These are phyloP conservation scores for Triplophysa rosa DNA, from an alignment of 2,113 vertebrate genomes.

Conservation along the genomic window DNA sequence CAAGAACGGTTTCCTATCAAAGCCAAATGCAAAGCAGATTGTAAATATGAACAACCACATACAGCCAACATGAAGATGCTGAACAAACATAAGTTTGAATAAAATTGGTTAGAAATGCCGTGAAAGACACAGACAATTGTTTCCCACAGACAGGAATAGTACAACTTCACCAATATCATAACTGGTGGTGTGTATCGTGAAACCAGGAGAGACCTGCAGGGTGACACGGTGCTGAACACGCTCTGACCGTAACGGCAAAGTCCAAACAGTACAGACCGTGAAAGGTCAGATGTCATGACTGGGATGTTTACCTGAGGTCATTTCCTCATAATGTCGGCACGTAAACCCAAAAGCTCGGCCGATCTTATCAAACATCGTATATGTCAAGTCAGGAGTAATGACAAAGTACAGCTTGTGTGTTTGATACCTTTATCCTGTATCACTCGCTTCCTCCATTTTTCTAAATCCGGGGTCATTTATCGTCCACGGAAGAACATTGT, in stretches of 20 bases:
- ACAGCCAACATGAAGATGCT: too few relatives aligned
- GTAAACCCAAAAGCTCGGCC: background rate
- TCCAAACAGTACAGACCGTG: background rate
- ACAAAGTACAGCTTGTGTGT: constrained; percentile 14
- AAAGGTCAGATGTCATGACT: constrained; percentile 28
- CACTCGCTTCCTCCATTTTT: background rate
- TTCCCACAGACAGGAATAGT: too few relatives aligned
- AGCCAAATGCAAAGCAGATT: too few relatives aligned
- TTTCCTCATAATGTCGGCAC: constrained; percentile 11
- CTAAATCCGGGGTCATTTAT: background rate
- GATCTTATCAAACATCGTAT: constrained; percentile 29
- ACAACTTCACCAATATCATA: too few relatives aligned
- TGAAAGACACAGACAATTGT: too few relatives aligned
- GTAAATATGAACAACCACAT: too few relatives aligned
- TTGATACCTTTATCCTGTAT: background rate
- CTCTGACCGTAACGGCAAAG: background rate
- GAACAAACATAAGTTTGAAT: too few relatives aligned
- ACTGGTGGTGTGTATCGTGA: too few relatives aligned
- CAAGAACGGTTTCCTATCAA: too few relatives aligned
- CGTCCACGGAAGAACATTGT: constrained; percentile 19
- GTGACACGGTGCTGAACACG: background rate
- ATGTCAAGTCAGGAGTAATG: constrained; percentile 23
- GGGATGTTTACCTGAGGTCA: constrained; percentile 40
- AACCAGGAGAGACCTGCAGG: too few relatives aligned
- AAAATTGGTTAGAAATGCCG: too few relatives aligned